Evolutionary conservation across 2,797 vertebrate genomes (phyloP), one percentile per base, ranked within the genome.

Genomic region (Onychomys torridus): DNA sequence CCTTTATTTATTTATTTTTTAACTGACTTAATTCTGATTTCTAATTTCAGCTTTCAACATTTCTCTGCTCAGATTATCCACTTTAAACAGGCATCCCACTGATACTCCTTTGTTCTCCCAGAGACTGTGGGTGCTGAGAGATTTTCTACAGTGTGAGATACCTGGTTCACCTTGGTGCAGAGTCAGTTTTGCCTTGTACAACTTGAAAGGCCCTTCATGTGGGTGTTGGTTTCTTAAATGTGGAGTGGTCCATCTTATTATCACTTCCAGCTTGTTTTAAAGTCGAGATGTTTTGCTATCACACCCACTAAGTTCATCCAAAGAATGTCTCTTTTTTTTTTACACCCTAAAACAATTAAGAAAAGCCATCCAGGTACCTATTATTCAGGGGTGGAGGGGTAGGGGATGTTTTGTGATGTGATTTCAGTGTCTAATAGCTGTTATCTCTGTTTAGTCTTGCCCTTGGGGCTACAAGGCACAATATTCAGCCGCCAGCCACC

Each of bases 31-130:
- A 89, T 95, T 97, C 92, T 76, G 71, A 96, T 88, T 94, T 92
- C 59, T 65, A 90, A 96, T 96, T 97, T 95, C 95, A 96, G 92
- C 97, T 96, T 97, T 95, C 95, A 96, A 84, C 89, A 73, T 95
- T 69, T 76, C 75, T 90, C 63, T 89, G 78, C 78, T 96, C 69
- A 43, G 55, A 85, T 95, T 93, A 93, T 59, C 65, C 55, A 52
- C 91, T 97, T 96, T 81, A 93, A 97, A 96, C 89, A 89, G 93
- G 92, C 93, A 96, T 57, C 94, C 77, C 37, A 77, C 95, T 83
- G 90, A n/a, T 25, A 87, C 5, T 52, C 76, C 73, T 95, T 91
- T 96, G 73, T 96, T 96, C 95, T 97, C 84, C 40, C 2, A 25
- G 85, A 69, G 76, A 73, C 83, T 37, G 37, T 59, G 67, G 81